Base-by-base conservation (phyloP, 2,113 vertebrate genomes). In the Panthera leo region DNA sequence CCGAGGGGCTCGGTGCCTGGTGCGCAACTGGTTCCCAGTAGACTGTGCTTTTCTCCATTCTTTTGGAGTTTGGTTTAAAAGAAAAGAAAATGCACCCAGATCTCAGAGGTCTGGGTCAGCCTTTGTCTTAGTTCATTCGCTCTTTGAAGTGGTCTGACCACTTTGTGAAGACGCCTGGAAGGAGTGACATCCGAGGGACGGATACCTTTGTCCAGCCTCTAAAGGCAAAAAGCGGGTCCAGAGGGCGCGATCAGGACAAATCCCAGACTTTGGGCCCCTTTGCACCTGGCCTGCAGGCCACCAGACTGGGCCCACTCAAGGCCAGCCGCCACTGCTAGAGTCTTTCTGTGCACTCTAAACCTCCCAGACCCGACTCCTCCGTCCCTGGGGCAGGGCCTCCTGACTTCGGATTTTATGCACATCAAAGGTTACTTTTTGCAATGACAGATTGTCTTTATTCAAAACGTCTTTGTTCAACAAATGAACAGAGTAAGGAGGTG, bases 371-470 rank as follows among this genome's bases (percentile, higher is more conserved):
- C 23, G 18, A 53, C 48, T 63, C 34, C 73, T 71, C 12, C 0
- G 8, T 10, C 75, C n/a, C 2, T 1, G 2, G 3, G 42, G 63
- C 34, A 84, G 93, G 65, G 45, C 48, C 71, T 96, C 79, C 78
- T 70, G 88, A 76, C 90, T 97, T 91, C 78, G 63, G 95, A 98
- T 97, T 97, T 97, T 97, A 98, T 18, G 98, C 97, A 98, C 98
- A 98, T 80, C 97, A 98, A 98, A 98, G 96, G 93, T 97, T 97
- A 97, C 98, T 97, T 97, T 98, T 98, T 95, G 97, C 76, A 93
- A 98, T 94, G 99, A 99, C 99, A 99, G 99, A 99, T 99, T 99
- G 99, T 99, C 99, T 99, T 99, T 99, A 99, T 99, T 99, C 99
- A 99, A 99, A 99, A 99, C 91, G 98, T 98, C 99, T 99, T 99